Evolutionary conservation across 2,888 invertebrate genomes (phyloP).

Genomic region (Cephonodes hylas): DNA sequence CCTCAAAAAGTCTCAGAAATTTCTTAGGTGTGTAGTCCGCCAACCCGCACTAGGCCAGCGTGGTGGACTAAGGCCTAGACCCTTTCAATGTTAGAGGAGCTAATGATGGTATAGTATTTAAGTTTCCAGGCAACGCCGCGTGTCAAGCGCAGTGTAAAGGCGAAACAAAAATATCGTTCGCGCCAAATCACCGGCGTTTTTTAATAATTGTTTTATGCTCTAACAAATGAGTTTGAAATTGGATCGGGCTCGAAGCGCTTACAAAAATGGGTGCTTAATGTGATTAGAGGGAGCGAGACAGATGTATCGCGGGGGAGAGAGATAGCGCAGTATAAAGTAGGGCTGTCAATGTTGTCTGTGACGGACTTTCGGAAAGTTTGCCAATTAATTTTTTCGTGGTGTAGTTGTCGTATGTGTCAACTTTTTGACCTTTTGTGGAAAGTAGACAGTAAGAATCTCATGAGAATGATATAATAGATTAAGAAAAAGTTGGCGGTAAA

Average conservation of each 20-base stretch:
- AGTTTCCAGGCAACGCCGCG: slow-evolving; percentile 16
- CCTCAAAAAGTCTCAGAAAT: too few species aligned
- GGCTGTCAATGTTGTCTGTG: neutral
- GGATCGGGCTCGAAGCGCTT: slow-evolving; percentile 81
- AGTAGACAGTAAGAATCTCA: too few species aligned
- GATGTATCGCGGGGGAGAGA: slow-evolving; percentile 31
- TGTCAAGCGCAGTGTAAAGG: slow-evolving; percentile 52
- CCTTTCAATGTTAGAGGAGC: too few species aligned
- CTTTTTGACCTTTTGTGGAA: too few species aligned
- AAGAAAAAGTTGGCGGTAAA: too few species aligned
- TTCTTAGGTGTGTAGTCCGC: too few species aligned
- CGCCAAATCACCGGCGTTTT: slow-evolving; percentile 76
- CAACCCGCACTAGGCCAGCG: too few species aligned
- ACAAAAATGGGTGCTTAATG: slow-evolving; percentile 86
- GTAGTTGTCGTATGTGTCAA: too few species aligned
- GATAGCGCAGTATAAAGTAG: slow-evolving; percentile 25
- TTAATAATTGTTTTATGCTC: slow-evolving; percentile 80
- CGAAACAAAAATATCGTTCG: slow-evolving; percentile 72
- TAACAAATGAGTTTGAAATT: slow-evolving; percentile 86
- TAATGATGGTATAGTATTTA: too few species aligned
- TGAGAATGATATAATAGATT: too few species aligned
- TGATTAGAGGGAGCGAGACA: slow-evolving; percentile 80
- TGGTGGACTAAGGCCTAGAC: too few species aligned
- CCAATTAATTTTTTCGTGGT: neutral
- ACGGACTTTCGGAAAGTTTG: slow-evolving; percentile 1